Evolutionary conservation across 2,797 vertebrate species (phyloP).

Genomic region (Darevskia mixta): DNA sequence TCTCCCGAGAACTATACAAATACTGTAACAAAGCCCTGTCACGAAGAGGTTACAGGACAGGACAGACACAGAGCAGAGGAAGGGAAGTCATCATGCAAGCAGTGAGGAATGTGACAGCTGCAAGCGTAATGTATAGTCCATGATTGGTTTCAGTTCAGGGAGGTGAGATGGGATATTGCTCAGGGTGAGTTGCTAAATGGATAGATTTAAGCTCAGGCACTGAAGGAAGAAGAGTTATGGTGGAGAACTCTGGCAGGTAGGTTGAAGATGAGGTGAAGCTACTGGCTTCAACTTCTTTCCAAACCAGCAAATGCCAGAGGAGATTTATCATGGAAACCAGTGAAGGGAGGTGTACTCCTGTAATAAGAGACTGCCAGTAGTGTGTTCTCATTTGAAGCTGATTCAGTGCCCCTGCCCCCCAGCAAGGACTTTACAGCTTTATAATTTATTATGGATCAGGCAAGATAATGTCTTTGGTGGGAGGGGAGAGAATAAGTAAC

Average conservation of each 20-base stretch:
- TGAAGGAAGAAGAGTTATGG: constrained; percentile 32
- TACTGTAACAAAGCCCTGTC: constrained; percentile 3
- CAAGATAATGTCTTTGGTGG: background rate
- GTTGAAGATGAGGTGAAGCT: constrained; percentile 38
- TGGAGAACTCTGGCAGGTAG: constrained; percentile 20
- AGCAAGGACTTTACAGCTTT: background rate
- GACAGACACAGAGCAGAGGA: background rate
- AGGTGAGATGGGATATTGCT: constrained; percentile 45
- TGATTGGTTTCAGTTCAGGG: constrained; percentile 46
- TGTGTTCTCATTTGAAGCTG: constrained; percentile 5
- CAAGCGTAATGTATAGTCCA: constrained; percentile 19
- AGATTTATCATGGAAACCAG: constrained; percentile 30
- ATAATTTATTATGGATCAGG: background rate
- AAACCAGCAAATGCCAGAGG: background rate
- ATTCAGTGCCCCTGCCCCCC: background rate
- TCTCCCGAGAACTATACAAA: background rate
- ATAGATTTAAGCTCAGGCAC: constrained; percentile 32
- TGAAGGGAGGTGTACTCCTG: background rate
- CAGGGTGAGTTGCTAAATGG: constrained; percentile 39
- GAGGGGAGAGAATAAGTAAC: background rate
- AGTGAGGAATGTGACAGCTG: constrained; percentile 27
- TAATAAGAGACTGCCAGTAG: constrained; percentile 6
- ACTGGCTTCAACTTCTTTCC: constrained; percentile 23
- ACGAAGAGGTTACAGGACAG: constrained; percentile 6
- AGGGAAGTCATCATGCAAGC: constrained; percentile 14